A percentile compares a stretch with the other conserved stretches of the same genome.
Conservation (phyloP, 2,797 vertebrate genomes). For the Tenualosa ilisha region DNA sequence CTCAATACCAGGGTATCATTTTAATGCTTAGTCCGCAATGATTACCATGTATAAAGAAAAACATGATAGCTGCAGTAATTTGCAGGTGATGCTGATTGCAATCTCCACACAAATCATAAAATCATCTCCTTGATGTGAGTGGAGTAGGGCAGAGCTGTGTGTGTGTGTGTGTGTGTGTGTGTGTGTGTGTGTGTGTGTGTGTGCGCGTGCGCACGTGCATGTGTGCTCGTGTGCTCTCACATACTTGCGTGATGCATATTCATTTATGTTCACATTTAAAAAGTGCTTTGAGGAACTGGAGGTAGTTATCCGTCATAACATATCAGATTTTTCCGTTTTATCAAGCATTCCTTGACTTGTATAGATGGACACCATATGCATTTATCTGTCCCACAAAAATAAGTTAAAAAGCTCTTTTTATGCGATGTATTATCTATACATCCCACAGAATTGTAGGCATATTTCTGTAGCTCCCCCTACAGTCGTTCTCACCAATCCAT, state of each 20-base stretch:
- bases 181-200: background rate
- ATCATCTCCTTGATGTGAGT: background rate
- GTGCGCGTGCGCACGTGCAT: background rate
- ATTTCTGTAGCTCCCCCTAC: too few species aligned
- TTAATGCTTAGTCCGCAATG: background rate
- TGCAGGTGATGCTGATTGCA: background rate
- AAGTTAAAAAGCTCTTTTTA: too few species aligned
- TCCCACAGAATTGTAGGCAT: too few species aligned
- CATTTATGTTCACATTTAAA: background rate
- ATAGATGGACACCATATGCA: too few species aligned
- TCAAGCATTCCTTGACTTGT: too few species aligned
- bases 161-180: background rate
- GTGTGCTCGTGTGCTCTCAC: too few species aligned
- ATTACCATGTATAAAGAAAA: background rate
- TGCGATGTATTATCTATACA: too few species aligned
- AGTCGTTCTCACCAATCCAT: too few species aligned
- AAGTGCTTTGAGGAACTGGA: background rate
- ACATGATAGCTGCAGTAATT: background rate
- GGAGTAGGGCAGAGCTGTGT: background rate
- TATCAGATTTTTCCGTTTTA: background rate
- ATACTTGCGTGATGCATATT: background rate
- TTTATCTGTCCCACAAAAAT: too few species aligned
- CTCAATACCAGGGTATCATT: too few species aligned
- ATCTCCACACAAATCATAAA: background rate
- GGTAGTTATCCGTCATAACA: background rate